Evolutionary conservation across 2,888 invertebrate genomes (phyloP), one percentile per base, ranked within the genome.

Genomic region (Leucozona laternaria): DNA sequence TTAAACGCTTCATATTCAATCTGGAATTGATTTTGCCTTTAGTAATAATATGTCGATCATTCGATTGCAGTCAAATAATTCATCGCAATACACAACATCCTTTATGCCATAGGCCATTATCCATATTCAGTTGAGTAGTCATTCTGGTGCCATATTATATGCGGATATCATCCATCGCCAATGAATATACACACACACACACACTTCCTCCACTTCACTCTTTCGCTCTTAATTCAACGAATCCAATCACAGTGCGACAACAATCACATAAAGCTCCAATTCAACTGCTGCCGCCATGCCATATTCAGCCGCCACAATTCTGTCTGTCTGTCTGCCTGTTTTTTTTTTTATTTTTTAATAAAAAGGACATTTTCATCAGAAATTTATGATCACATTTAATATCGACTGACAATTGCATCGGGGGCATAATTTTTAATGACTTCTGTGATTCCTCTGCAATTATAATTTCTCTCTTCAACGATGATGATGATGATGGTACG

Each of bases 321-420:
- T 86, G 81, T 86, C 86, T 79, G 86, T 78, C 82, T 82, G 86
- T 86, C 86, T 78, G 78, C 71, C 40, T 62, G 43, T 64, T 34
- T 58, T 43, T 25, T 15, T 25, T 22, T 70, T 78, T 86, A 79
- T 81, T 70, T 50, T 66, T 66, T n/a, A n/a, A 43, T 43, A 86
- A 76, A 76, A 68, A 55, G 78, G 86, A 86, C 82, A 82, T 75
- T 86, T 82, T 53, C 86, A 86, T 86, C 86, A 86, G 82, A 79
- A 86, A 86, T 86, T 86, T 86, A 86, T 86, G 86, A 86, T 86
- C 82, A 60, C 86, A 82, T 86, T 86, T 86, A 86, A 86, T 86
- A 86, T 86, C 86, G 86, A 86, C 86, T 86, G 86, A 86, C 86
- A 86, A 86, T 86, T 86, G 86, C 86, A 86, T 86, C 62, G 86